phyloP scores from a whole-genome alignment of 2,888 invertebrate species.

The Trissonchulus sp. region DNA sequence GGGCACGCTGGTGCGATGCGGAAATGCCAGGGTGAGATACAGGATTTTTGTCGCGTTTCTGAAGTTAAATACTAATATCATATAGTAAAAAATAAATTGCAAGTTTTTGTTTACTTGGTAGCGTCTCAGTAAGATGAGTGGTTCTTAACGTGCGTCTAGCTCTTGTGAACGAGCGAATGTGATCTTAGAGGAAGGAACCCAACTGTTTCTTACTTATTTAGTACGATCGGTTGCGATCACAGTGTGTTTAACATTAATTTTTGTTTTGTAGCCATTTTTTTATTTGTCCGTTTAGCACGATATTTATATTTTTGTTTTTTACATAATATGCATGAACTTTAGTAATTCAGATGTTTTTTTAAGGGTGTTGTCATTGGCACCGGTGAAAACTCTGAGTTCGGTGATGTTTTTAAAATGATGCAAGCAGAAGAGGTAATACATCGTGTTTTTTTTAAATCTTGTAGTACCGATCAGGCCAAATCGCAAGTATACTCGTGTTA shows the following conservation, averaged over 20 bases:
- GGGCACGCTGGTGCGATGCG: conserved; percentile 93
- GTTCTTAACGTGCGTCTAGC: background rate
- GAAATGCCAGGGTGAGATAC: conserved; percentile 84
- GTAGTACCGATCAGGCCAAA: background rate
- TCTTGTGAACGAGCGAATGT: no score
- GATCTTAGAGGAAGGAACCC: no score
- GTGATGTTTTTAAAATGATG: conserved; percentile 98
- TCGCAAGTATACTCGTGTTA: background rate
- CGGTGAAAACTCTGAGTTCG: conserved; percentile 93
- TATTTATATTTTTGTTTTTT: no score
- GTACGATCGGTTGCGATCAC: background rate
- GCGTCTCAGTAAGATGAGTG: no score
- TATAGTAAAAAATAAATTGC: no score
- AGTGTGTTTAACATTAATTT: conserved; percentile 29
- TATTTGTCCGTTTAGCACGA: no score
- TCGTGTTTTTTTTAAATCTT: no score
- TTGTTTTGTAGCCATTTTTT: conserved; percentile 11
- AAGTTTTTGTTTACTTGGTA: no score
- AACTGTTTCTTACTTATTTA: background rate
- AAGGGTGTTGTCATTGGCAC: conserved; percentile 95
- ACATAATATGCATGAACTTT: no score
- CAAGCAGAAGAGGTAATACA: conserved; percentile 85
- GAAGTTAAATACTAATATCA: no score
- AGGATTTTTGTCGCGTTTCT: no score
- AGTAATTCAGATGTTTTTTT: conserved; percentile 42